Percentiles rank a stretch among this genome's conserved stretches.
Conservation (phyloP, 2,113 vertebrate species). For the Hiodon tergisus region DNA sequence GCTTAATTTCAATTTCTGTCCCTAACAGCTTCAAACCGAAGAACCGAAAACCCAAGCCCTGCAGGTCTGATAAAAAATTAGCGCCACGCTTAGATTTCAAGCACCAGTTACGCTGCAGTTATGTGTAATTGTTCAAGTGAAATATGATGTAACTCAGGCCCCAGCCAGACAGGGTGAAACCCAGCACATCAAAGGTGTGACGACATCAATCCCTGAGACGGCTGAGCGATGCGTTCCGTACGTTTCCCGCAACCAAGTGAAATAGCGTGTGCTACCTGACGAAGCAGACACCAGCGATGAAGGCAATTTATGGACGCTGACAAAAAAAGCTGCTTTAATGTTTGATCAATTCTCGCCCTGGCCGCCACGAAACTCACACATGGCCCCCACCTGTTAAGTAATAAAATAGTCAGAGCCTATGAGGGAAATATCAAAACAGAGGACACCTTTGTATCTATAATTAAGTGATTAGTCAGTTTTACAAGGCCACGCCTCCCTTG, state of each 20-base stretch:
- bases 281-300: background rate
- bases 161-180: background rate
- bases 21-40: background rate
- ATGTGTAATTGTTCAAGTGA: background rate
- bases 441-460: too few species aligned
- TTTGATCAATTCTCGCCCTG: conserved; percentile 4
- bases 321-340: conserved; percentile 6
- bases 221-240: background rate
- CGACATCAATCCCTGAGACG: background rate
- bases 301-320: background rate
- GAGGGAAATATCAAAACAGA: background rate
- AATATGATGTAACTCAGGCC: background rate
- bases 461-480: too few species aligned
- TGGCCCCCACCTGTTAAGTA: background rate
- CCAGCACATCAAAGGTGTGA: conserved; percentile 13
- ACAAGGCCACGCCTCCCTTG: too few species aligned
- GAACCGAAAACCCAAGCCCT: background rate
- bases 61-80: background rate
- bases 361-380: background rate
- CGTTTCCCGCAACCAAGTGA: background rate
- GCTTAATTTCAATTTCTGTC: background rate
- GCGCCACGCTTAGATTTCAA: background rate
- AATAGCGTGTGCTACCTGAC: background rate
- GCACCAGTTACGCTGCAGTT: too few species aligned
- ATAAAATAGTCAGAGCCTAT: background rate